Base-by-base conservation (phyloP, 2,797 vertebrate species). In the Hypotaenidia philippensis region DNA sequence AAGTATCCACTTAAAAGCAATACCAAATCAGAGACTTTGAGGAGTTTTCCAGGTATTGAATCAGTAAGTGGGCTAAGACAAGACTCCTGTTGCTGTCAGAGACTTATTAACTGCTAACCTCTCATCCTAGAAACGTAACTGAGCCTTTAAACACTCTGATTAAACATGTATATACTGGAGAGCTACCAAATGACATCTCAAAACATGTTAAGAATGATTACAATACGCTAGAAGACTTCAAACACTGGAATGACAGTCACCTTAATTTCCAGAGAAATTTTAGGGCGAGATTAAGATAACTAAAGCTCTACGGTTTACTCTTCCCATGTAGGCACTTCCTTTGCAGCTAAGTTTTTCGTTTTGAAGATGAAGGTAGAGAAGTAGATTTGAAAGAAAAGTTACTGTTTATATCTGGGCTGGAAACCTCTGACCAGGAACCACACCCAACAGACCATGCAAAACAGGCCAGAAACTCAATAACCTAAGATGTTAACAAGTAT, bases 41-140 rank as follows among this genome's bases (percentile, higher is more conserved):
- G 86, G 61, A 69, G 64, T 60, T 93, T 92, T 89, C 36, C 92
- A 92, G 64, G 32, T 96, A 89, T 16, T 77, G 93, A 92, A 36
- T 49, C 49, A 83, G 92, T 34, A 69, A 83, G 38, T 16, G 47
- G 74, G 59, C 59, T 66, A 93, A 90, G 64, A 83, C 68, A 82
- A 82, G 81, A 13, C 44, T 85, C 34, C 32, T 64, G 40, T 41
- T 80, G 32, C 52, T 83, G 75, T 72, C 80, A 66, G 89, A 93
- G 56, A 52, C 57, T 63, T 49, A 41, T n/a, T 76, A 87, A 79
- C 47, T 78, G 27, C 65, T 89, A 87, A 55, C 40, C 32, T 83
- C 80, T 94, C 77, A 77, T 74, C 77, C 63, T 60, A 66, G 74
- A 93, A 86, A 80, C 6, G 15, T 14, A 72, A 82, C 8, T 20